A percentile compares a stretch with the other conserved stretches of the same genome.
Conservation (phyloP, 2,797 vertebrate species). For the Chelon labrosus region DNA sequence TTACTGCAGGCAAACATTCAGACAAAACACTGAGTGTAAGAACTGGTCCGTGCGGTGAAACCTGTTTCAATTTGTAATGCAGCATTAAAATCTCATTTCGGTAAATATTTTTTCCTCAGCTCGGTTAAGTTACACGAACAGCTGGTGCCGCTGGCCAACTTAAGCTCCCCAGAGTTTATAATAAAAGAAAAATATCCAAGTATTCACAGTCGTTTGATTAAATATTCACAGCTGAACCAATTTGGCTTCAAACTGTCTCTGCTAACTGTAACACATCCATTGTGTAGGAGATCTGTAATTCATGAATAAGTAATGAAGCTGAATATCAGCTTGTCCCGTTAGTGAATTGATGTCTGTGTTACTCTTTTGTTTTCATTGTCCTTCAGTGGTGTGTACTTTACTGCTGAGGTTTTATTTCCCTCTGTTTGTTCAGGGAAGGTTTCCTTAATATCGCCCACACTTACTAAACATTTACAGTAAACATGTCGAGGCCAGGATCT, state of each 20-base stretch:
- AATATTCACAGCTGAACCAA: slow-evolving; percentile 17
- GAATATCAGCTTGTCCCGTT: slow-evolving; percentile 4
- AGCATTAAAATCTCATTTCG: not conserved
- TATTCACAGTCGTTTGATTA: slow-evolving; percentile 8
- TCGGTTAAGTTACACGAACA: not conserved
- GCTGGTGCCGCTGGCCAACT: not conserved
- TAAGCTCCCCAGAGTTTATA: not conserved
- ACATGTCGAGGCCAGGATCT: not conserved
- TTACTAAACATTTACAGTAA: slow-evolving; percentile 4
- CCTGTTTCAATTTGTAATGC: not conserved
- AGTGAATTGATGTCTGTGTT: not conserved
- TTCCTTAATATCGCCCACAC: slow-evolving; percentile 21
- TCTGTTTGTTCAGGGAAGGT: slow-evolving; percentile 35
- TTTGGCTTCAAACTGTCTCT: not conserved
- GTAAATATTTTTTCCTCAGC: not conserved
- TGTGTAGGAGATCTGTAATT: not conserved
- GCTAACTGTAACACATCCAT: not conserved
- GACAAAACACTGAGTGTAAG: not conserved
- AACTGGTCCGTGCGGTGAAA: not conserved
- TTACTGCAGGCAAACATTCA: not conserved
- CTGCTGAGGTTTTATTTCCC: slow-evolving; percentile 19
- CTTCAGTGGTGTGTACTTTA: slow-evolving; percentile 2
- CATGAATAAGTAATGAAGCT: not conserved
- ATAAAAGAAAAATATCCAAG: not conserved
- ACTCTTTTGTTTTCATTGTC: slow-evolving; percentile 2